Evolutionary conservation across 2,797 vertebrate genomes (phyloP).

Genomic region (Hozukius guyotensis): DNA sequence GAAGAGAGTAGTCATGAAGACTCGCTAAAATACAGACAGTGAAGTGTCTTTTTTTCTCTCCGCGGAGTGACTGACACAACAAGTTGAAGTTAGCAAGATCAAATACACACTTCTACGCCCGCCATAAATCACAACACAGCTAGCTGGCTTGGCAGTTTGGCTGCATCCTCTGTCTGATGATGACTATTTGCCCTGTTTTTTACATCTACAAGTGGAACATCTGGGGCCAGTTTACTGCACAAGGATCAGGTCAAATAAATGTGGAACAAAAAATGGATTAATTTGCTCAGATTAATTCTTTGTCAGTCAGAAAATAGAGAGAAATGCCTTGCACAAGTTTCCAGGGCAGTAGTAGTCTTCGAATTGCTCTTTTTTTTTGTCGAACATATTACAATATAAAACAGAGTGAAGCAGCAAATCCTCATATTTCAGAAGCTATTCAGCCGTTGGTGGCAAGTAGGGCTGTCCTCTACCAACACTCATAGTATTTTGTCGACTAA

Average conservation of each 20-base stretch:
- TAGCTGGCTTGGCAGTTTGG: constrained; percentile 30
- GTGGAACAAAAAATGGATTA: accelerated
- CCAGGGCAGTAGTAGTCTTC: background rate
- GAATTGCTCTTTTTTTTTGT: background rate
- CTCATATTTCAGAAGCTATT: background rate
- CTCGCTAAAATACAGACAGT: constrained; percentile 56
- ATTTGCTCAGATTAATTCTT: background rate
- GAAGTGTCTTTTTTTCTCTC: constrained; percentile 52
- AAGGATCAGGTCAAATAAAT: background rate
- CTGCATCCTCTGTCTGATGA: constrained; percentile 40
- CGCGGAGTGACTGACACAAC: constrained; percentile 72
- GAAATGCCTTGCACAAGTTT: background rate
- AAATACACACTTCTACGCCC: constrained; percentile 48
- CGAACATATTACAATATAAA: no score
- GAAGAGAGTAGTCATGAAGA: constrained; percentile 72
- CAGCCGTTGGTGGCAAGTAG: background rate
- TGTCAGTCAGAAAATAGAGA: background rate
- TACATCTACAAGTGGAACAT: constrained; percentile 40
- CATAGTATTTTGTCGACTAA: no score
- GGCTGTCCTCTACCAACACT: no score
- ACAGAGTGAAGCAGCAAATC: background rate
- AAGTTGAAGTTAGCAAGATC: constrained; percentile 67
- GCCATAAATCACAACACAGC: constrained; percentile 53
- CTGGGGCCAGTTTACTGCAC: background rate
- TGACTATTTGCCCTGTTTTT: constrained; percentile 22